Evolutionary conservation across 1,140 invertebrate species (phyloP).

Genomic region (Varroa destructor): DNA sequence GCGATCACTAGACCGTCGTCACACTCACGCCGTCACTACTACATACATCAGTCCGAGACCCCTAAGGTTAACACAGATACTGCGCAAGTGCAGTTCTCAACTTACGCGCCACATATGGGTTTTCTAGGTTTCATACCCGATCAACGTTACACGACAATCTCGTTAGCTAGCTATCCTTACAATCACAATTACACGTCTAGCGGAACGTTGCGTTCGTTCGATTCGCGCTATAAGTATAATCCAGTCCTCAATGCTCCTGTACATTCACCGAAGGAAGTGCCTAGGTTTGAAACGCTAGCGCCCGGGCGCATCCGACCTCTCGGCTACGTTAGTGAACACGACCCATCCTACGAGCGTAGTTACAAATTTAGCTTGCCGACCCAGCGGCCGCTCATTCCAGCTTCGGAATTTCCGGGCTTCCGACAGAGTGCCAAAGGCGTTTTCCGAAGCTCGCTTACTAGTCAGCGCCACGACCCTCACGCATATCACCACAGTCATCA

Average conservation of each 20-base stretch:
- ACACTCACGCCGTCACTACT: background rate
- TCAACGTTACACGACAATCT: constrained; percentile 8
- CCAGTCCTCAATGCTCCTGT: background rate
- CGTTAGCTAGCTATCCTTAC: background rate
- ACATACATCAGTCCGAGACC: background rate
- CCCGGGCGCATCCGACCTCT: background rate
- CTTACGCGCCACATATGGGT: constrained; percentile 13
- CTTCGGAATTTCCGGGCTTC: constrained; percentile 21
- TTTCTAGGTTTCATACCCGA: constrained; percentile 20
- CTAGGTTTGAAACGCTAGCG: background rate
- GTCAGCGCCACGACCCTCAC: constrained; percentile 14
- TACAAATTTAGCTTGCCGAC: background rate
- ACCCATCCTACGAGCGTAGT: constrained; percentile 7
- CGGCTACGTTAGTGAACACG: constrained; percentile 11
- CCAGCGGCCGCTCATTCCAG: constrained; percentile 12
- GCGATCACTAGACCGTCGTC: background rate
- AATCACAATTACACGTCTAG: background rate
- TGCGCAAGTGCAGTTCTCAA: constrained; percentile 9
- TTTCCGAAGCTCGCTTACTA: constrained; percentile 5
- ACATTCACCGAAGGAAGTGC: background rate
- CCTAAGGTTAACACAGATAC: background rate
- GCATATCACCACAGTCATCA: background rate
- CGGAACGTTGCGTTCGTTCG: constrained; percentile 8
- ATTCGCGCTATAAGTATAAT: background rate
- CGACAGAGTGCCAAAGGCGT: background rate